Evolutionary conservation across 1,140 invertebrate genomes (phyloP).

Genomic region (Scaptomyza graminum): DNA sequence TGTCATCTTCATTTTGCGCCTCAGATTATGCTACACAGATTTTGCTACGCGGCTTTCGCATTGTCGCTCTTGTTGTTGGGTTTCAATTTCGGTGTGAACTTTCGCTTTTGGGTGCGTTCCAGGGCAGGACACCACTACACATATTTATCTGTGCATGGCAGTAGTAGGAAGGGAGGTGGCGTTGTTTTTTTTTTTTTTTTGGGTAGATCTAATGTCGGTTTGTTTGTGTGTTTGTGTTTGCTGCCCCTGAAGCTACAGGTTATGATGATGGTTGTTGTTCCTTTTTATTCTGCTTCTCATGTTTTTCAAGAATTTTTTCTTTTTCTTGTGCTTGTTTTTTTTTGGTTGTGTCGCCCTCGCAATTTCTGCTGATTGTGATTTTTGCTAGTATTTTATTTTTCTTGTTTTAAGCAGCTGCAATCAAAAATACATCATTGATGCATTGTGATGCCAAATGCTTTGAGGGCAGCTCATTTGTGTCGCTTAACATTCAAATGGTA

Average conservation of each 20-base stretch:
- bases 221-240: constrained; percentile 42
- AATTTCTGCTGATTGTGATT: constrained; percentile 70
- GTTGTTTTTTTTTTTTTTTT: constrained; percentile 2
- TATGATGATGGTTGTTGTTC: constrained; percentile 59
- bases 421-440: constrained; percentile 71
- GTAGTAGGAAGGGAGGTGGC: neutral
- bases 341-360: constrained; percentile 58
- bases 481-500: constrained; percentile 24
- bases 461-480: constrained; percentile 13
- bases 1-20: constrained; percentile 80
- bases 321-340: constrained; percentile 56
- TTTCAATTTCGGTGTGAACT: constrained; percentile 82
- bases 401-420: constrained; percentile 61
- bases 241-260: constrained; percentile 73
- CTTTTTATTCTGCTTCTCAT: constrained; percentile 13
- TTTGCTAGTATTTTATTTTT: constrained; percentile 30
- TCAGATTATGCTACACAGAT: constrained; percentile 76
- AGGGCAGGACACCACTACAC: constrained; percentile 12
- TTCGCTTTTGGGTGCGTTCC: constrained; percentile 55
- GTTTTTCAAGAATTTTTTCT: constrained; percentile 40
- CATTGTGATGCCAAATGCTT: constrained; percentile 24
- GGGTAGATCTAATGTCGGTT: constrained; percentile 23
- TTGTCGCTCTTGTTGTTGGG: constrained; percentile 40
- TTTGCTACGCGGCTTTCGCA: constrained; percentile 13
- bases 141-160: neutral